Conservation (phyloP, 1,140 invertebrate genomes). For the Zaprionus camerounensis region DNA sequence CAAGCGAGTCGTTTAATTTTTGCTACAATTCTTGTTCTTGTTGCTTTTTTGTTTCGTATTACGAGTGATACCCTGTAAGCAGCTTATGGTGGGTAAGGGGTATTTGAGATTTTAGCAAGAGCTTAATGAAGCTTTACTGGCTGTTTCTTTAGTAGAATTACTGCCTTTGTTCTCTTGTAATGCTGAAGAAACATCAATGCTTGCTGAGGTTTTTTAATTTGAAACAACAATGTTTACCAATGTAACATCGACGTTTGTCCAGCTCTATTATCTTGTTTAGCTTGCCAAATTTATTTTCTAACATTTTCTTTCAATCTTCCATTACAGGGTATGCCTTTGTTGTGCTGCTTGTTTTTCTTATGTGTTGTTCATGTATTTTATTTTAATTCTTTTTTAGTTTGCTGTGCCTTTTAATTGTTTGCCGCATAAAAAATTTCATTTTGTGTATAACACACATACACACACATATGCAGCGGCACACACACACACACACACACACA, state of each 20-base stretch:
- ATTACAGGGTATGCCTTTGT: conserved; percentile 19
- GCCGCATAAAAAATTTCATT: conserved; percentile 79
- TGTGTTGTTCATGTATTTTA: conserved; percentile 58
- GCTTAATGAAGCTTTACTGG: not conserved
- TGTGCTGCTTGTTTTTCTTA: conserved; percentile 12
- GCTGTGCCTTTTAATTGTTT: conserved; percentile 78
- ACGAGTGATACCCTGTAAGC: conserved; percentile 13
- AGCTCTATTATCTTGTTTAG: not conserved
- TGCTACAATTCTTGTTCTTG: conserved; percentile 27
- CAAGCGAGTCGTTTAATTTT: conserved; percentile 53
- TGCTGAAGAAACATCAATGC: too few species aligned
- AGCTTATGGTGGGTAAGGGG: not conserved
- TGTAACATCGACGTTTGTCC: too few species aligned
- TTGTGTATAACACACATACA: conserved; percentile 62
- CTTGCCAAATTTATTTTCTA: not conserved
- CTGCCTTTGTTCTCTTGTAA: not conserved
- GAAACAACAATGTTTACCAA: too few species aligned
- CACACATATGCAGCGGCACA: conserved; percentile 22
- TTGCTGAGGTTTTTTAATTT: too few species aligned
- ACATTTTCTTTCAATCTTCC: conserved; percentile 3
- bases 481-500: conserved; percentile 23
- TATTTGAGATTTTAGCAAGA: not conserved
- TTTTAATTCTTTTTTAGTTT: conserved; percentile 73
- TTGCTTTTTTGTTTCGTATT: conserved; percentile 9
- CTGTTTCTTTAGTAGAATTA: not conserved